These are phyloP conservation scores for Pristionchus mayeri DNA, from an alignment of 2,888 invertebrate species.

Conservation along the genomic window DNA sequence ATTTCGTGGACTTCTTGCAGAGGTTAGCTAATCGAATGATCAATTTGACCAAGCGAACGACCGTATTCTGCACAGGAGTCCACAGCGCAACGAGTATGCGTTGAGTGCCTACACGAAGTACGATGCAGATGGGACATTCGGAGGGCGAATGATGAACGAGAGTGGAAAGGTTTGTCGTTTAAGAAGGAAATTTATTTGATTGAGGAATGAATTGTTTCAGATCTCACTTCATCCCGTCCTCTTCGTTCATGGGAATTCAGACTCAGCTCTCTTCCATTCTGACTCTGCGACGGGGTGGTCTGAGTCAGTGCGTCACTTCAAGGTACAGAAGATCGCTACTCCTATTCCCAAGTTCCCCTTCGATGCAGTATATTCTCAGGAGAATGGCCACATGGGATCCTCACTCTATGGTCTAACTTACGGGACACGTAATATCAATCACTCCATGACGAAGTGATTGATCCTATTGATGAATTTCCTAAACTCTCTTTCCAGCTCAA, in stretches of 20 bases:
- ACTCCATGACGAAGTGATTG: conserved; percentile 58
- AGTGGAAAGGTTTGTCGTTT: background rate
- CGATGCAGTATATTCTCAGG: background rate
- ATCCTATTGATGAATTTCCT: no score
- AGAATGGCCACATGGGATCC: conserved; percentile 61
- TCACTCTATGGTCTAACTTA: conserved; percentile 73
- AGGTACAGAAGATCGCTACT: background rate
- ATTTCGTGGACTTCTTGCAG: conserved; percentile 38
- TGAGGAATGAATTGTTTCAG: conserved; percentile 49
- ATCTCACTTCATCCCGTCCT: conserved; percentile 64
- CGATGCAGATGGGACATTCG: conserved; percentile 33
- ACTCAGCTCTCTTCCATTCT: conserved; percentile 65
- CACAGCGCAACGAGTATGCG: conserved; percentile 23
- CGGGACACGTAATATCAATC: conserved; percentile 62
- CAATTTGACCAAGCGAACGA: no score
- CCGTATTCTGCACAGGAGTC: background rate
- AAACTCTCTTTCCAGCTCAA: conserved; percentile 1
- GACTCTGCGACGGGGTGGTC: conserved; percentile 65
- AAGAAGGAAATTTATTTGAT: background rate
- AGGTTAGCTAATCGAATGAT: background rate
- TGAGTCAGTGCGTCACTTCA: conserved; percentile 51
- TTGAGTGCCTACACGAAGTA: background rate
- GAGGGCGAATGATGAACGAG: background rate
- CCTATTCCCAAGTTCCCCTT: background rate
- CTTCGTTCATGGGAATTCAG: conserved; percentile 74